A percentile compares a stretch with the other conserved stretches of the same genome.
These are phyloP conservation scores for Hesperophylax magnus DNA, from an alignment of 1,140 invertebrate genomes.

Conservation along the genomic window DNA sequence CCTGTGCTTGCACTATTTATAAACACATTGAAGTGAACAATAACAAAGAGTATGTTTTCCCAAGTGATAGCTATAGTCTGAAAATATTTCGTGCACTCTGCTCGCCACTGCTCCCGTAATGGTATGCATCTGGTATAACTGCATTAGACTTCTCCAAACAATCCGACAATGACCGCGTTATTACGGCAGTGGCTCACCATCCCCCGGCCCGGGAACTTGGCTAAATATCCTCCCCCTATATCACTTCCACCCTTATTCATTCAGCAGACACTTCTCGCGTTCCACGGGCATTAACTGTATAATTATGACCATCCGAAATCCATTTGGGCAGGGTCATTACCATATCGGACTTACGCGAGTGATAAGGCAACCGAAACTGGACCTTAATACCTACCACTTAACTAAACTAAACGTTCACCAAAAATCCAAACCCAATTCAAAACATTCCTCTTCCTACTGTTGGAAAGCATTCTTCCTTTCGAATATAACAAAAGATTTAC, in stretches of 20 bases:
- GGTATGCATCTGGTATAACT: not conserved
- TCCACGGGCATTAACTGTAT: not conserved
- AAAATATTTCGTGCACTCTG: too few species aligned
- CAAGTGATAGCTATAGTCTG: too few species aligned
- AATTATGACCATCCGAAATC: slow-evolving; percentile 23
- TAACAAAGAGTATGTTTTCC: too few species aligned
- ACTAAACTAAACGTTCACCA: too few species aligned
- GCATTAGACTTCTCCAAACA: slow-evolving; percentile 17
- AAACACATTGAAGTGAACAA: too few species aligned
- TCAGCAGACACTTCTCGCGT: slow-evolving; percentile 13
- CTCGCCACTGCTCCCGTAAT: not conserved
- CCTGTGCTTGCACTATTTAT: too few species aligned
- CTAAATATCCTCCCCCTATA: slow-evolving; percentile 7
- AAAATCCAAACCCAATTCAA: too few species aligned
- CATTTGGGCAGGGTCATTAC: slow-evolving; percentile 11
- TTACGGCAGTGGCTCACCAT: not conserved
- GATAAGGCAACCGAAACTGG: slow-evolving; percentile 1
- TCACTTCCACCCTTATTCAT: slow-evolving; percentile 6
- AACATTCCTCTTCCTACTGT: too few species aligned
- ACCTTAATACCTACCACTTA: too few species aligned
- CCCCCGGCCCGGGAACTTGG: not conserved
- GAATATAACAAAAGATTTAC: too few species aligned
- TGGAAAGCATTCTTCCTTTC: too few species aligned
- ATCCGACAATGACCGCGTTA: slow-evolving; percentile 4
- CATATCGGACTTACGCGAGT: slow-evolving; percentile 15